These are phyloP conservation scores for Microplitis manilae DNA, from an alignment of 2,888 invertebrate genomes.

Conservation along the genomic window DNA sequence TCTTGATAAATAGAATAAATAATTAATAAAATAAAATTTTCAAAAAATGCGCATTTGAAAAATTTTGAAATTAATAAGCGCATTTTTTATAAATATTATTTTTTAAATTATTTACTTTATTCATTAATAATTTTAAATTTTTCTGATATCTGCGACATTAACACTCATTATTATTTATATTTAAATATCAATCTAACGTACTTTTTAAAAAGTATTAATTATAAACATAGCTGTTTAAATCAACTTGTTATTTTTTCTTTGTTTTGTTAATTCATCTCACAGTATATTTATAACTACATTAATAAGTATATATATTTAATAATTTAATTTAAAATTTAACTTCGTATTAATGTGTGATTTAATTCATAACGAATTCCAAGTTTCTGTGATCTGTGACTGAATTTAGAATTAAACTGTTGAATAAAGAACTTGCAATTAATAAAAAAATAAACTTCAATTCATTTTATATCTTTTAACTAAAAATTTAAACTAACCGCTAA, in stretches of 20 bases:
- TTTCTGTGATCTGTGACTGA: constrained; percentile 37
- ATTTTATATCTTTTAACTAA: not conserved
- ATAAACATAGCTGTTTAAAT: not conserved
- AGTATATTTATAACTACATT: not conserved
- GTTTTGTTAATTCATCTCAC: not conserved
- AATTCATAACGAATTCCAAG: constrained; percentile 36
- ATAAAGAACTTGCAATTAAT: constrained; percentile 22
- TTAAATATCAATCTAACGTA: not conserved
- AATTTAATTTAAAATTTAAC: not conserved
- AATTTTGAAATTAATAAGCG: no score
- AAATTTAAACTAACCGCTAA: not conserved
- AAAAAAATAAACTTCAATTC: constrained; percentile 33
- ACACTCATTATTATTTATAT: not conserved
- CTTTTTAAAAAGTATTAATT: not conserved
- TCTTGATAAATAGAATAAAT: no score
- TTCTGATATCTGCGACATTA: no score
- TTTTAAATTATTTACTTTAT: no score
- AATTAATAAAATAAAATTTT: no score
- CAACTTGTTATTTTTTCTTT: not conserved
- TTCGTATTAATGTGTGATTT: constrained; percentile 28
- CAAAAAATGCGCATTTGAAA: no score
- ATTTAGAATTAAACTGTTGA: constrained; percentile 1
- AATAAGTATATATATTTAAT: not conserved
- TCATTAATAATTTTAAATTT: no score
- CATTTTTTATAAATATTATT: no score